Evolutionary conservation across 2,113 vertebrate genomes (phyloP).

Genomic region (Eurypyga helias): DNA sequence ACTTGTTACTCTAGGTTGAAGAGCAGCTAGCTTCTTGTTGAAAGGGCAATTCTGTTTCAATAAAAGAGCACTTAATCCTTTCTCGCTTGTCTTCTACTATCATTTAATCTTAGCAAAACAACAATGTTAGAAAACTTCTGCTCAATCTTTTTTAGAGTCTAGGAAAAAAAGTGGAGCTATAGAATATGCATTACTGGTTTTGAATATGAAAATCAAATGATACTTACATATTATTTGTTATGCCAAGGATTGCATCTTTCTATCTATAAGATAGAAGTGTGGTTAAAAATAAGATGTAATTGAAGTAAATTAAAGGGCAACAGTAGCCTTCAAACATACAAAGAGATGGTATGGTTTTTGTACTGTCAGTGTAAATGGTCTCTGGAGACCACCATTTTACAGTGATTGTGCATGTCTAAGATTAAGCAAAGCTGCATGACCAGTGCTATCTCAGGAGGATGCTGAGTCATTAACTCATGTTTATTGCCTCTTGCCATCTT

Average conservation of each 20-base stretch:
- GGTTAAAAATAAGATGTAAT: slow-evolving; percentile 39
- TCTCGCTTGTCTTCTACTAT: not conserved
- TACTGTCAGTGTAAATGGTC: slow-evolving; percentile 45
- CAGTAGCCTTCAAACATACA: slow-evolving; percentile 13
- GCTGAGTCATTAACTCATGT: slow-evolving; percentile 62
- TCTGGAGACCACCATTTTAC: slow-evolving; percentile 47
- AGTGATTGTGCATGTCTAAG: slow-evolving; percentile 52
- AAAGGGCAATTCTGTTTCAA: slow-evolving; percentile 1
- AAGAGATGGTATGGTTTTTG: slow-evolving; percentile 35
- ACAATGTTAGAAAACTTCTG: not conserved
- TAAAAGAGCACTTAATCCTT: slow-evolving; percentile 33
- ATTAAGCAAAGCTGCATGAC: slow-evolving; percentile 46
- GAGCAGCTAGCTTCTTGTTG: not conserved
- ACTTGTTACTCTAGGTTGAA: not conserved
- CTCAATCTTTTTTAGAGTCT: not conserved
- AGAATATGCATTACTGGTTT: not conserved
- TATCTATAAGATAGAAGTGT: not conserved
- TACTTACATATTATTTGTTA: slow-evolving; percentile 13
- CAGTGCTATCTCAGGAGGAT: slow-evolving; percentile 59
- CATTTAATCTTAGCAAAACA: slow-evolving; percentile 40
- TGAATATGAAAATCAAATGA: slow-evolving; percentile 3
- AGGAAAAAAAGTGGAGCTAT: too few species aligned
- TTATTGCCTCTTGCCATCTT: slow-evolving; percentile 60
- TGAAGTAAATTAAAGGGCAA: slow-evolving; percentile 38
- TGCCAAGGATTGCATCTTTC: slow-evolving; percentile 12